phyloP scores from a whole-genome alignment of 1,140 invertebrate species.

The Anastrepha obliqua region DNA sequence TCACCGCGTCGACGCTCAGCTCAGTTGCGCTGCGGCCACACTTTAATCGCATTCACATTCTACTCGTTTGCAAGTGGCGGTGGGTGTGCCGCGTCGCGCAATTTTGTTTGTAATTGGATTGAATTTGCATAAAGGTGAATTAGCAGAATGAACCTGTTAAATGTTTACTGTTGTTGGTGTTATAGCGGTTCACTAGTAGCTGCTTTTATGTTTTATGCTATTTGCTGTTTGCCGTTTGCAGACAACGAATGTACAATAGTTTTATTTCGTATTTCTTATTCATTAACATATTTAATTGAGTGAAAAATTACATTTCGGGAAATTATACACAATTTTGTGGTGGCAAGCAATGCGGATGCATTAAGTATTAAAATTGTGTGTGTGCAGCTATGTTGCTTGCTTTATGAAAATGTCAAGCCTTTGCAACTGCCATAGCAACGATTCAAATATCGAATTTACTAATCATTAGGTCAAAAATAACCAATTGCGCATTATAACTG shows the following conservation, averaged over 20 bases:
- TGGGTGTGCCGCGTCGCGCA: conserved; percentile 34
- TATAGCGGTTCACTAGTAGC: not conserved
- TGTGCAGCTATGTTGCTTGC: too few relatives aligned
- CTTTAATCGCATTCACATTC: not conserved
- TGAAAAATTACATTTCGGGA: conserved; percentile 31
- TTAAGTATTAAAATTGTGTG: too few relatives aligned
- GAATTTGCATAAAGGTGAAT: conserved; percentile 13
- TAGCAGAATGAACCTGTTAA: conserved; percentile 2
- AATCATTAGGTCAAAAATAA: too few relatives aligned
- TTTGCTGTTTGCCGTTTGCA: not conserved
- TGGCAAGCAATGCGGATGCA: conserved; percentile 2
- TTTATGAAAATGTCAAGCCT: too few relatives aligned
- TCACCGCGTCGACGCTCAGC: not conserved
- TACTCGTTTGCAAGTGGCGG: not conserved
- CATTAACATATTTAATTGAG: conserved; percentile 40
- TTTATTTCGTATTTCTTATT: not conserved
- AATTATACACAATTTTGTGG: not conserved
- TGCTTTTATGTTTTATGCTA: not conserved
- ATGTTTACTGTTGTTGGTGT: not conserved
- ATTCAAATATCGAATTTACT: too few relatives aligned
- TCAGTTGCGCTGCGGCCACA: not conserved
- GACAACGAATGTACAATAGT: too few relatives aligned
- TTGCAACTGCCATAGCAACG: too few relatives aligned
- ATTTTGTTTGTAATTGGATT: conserved; percentile 11
- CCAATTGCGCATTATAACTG: too few relatives aligned